Evolutionary conservation across 1,140 invertebrate species (phyloP), one percentile per base, ranked within the genome.

Genomic region (Copidosoma floridanum): DNA sequence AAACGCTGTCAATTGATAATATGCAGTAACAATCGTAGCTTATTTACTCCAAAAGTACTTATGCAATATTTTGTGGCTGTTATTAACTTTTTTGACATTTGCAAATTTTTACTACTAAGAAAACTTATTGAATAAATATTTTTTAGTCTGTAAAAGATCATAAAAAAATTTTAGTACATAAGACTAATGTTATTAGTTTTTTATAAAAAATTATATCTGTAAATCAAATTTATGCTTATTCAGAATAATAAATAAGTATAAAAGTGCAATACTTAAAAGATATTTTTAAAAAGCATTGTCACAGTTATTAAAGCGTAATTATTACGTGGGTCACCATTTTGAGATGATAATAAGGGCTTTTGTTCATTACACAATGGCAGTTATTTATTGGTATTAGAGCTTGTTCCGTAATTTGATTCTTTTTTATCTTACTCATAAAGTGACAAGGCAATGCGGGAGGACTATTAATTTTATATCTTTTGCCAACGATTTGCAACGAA

Each of bases 371-470:
- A 68, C 16, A 69, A 58, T 61, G 64, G 61, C 24, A 69, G 69
- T 55, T 68, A 65, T 62, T 23, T 70, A 16, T 64, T 62, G 53
- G 18, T 57, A 3, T 24, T 70, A 63, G 65, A 67, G 41, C 38
- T 70, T 21, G 37, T 71, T 5, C 32, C 61, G 6, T 40, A 57
- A 56, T 70, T 66, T 20, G 66, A 70, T 61, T 37, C 63, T 24
- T 64, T 72, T 50, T 48, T 68, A 23, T 59, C 47, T 16, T 54
- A 61, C 67, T 70, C 50, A 66, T 69, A 10, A 52, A 59, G 62
- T 38, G 18, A 3, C 29, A 54, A 47, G 63, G 35, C 7, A 67
- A 70, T 54, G 57, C 8, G 14, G 38, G n/a, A n/a, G 4, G 14
- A 40, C 11, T 10, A 4, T 16, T 5, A 10, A 16, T 40, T 40